phyloP scores from a whole-genome alignment of 1,140 invertebrate species.

The Globodera ellingtonae region DNA sequence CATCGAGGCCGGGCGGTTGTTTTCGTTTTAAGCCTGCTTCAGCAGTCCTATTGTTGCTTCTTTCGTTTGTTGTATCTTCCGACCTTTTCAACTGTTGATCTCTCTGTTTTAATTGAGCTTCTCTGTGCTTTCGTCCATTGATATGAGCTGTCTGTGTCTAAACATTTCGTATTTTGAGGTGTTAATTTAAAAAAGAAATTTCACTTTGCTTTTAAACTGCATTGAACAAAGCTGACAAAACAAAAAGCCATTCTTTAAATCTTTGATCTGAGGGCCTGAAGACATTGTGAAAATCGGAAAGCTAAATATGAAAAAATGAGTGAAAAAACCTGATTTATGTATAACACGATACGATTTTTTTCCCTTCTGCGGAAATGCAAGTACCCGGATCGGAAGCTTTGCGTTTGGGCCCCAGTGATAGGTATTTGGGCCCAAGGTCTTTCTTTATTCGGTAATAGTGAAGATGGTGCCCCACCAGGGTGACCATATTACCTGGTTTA shows the following conservation, averaged over 20 bases:
- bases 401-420: no score
- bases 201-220: constrained; percentile 35
- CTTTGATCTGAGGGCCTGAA: constrained; percentile 8
- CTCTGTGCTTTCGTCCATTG: constrained; percentile 39
- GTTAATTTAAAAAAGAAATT: neutral
- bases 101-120: constrained; percentile 28
- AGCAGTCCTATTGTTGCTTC: neutral
- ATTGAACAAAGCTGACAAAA: constrained; percentile 35
- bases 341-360: no score
- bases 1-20: neutral
- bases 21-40: neutral
- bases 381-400: no score
- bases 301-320: neutral
- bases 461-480: no score
- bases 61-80: constrained; percentile 13
- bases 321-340: no score
- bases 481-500: no score
- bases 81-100: constrained; percentile 1
- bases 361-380: no score
- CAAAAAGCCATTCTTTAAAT: constrained; percentile 40
- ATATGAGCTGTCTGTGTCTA: constrained; percentile 30
- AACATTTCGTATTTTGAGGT: constrained; percentile 3
- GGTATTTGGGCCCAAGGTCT: no score
- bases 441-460: no score
- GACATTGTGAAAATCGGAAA: neutral